Conservation (phyloP, 2,888 invertebrate species). For the Aelia acuminata region DNA sequence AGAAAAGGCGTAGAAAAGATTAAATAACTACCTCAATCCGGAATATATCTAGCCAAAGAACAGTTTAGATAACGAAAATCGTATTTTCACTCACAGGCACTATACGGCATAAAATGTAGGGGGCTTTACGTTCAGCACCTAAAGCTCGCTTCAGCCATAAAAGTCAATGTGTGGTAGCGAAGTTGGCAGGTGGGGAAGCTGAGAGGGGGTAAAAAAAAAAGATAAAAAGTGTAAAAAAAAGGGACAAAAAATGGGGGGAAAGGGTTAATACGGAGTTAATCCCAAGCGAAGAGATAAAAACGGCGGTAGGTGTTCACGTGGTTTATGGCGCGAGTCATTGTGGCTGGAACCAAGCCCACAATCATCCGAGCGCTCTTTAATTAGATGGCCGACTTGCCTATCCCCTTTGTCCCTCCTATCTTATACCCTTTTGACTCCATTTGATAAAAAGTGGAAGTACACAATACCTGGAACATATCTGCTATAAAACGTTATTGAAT, state of each 20-base stretch:
- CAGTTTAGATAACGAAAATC: not conserved
- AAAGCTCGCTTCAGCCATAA: not conserved
- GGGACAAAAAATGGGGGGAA: not conserved
- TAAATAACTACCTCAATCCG: too few relatives aligned
- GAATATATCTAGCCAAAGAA: not conserved
- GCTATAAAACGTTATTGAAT: not conserved
- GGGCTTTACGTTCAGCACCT: not conserved
- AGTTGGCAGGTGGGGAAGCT: constrained; percentile 2
- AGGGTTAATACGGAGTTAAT: constrained; percentile 34
- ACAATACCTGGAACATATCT: not conserved
- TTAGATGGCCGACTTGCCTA: constrained; percentile 8
- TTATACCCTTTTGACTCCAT: not conserved
- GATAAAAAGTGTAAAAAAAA: not conserved
- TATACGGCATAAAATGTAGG: not conserved
- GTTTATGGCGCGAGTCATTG: constrained; percentile 33
- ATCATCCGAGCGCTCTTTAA: not conserved
- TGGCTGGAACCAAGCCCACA: constrained; percentile 22
- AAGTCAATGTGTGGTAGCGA: constrained; percentile 20
- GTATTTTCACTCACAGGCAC: not conserved
- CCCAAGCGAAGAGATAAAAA: not conserved
- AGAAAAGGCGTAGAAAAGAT: not conserved
- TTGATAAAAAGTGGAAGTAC: not conserved
- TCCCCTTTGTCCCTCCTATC: not conserved
- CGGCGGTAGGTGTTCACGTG: constrained; percentile 1
- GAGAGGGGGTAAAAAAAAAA: not conserved